Evolutionary conservation across 2,113 vertebrate species (phyloP).

Genomic region (Mystacornis crossleyi): DNA sequence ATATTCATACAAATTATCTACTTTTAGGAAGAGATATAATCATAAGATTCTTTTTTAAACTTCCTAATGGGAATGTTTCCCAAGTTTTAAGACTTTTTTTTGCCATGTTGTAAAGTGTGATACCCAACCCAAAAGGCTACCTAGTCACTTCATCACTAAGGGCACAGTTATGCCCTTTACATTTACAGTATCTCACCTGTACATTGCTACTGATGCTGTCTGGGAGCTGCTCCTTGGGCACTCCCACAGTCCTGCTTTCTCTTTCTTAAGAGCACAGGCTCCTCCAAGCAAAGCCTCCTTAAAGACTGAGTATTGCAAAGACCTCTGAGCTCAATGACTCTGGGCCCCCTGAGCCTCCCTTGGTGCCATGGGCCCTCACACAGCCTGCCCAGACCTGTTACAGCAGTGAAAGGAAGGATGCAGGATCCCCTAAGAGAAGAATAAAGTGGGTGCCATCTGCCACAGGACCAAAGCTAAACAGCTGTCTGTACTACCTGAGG

Average conservation of each 20-base stretch:
- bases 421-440: neutral
- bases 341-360: neutral
- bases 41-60: neutral
- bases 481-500: neutral
- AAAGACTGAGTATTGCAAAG: neutral
- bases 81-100: neutral
- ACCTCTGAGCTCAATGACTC: neutral
- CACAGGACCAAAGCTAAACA: neutral
- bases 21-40: neutral
- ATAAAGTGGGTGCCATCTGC: neutral
- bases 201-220: no score
- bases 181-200: neutral
- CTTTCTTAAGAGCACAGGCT: rapidly evolving
- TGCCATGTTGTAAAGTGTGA: neutral
- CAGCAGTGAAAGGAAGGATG: neutral
- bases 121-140: neutral
- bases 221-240: neutral
- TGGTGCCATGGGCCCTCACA: rapidly evolving
- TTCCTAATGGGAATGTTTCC: rapidly evolving
- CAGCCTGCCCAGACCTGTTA: neutral
- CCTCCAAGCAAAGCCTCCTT: neutral
- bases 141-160: neutral
- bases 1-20: neutral
- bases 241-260: rapidly evolving
- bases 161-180: neutral